phyloP scores from a whole-genome alignment of 53 echinoderm and acorn worm genomes.

The Antedon mediterranea region DNA sequence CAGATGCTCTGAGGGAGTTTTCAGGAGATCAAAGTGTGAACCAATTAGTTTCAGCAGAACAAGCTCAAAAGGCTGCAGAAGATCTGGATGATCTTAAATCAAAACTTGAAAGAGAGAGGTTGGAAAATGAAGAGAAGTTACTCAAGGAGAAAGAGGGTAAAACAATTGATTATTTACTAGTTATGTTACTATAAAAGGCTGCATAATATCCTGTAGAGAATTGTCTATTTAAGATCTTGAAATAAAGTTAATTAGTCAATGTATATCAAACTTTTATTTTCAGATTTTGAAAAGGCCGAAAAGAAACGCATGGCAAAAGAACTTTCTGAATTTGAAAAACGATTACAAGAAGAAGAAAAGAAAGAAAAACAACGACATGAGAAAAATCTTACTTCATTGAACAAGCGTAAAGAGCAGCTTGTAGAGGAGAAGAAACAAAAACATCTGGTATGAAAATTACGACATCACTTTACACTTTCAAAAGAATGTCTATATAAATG shows the following conservation, averaged over 20 bases:
- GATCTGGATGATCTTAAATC: slow-evolving; percentile 74
- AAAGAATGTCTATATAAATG: no score
- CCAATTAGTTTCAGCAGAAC: slow-evolving; percentile 74
- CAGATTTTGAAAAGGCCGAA: slow-evolving; percentile 65
- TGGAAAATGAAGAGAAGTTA: slow-evolving; percentile 68
- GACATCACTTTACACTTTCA: no score
- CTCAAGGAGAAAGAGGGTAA: slow-evolving; percentile 78
- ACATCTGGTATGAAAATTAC: slow-evolving; percentile 33
- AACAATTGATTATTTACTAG: no score
- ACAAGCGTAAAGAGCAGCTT: slow-evolving; percentile 82
- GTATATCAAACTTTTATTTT: not conserved
- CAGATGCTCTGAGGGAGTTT: slow-evolving; percentile 76
- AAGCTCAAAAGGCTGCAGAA: slow-evolving; percentile 80
- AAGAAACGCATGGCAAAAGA: slow-evolving; percentile 55
- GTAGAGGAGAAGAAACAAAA: slow-evolving; percentile 82
- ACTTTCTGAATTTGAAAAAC: slow-evolving; percentile 46
- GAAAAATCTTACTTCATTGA: slow-evolving; percentile 62
- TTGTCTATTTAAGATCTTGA: no score
- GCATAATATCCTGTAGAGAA: no score
- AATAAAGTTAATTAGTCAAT: not conserved
- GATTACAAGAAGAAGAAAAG: slow-evolving; percentile 57
- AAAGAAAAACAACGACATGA: slow-evolving; percentile 70
- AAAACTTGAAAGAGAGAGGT: slow-evolving; percentile 58
- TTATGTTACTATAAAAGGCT: no score
- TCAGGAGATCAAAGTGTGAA: slow-evolving; percentile 44